Base-by-base conservation (phyloP, 2,888 invertebrate genomes). In the Ptilodon capucinus region DNA sequence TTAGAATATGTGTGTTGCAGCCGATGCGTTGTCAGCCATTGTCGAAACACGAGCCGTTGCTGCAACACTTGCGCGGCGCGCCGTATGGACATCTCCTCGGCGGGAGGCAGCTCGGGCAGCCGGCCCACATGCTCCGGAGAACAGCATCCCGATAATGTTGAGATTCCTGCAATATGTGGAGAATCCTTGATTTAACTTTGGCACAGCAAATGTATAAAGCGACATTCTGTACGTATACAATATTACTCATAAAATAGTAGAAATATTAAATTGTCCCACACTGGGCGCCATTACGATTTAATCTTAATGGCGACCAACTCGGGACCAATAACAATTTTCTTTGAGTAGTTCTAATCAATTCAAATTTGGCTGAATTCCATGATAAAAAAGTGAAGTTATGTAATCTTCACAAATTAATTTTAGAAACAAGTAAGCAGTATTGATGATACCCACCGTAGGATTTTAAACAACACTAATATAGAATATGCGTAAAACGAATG, bases 1-100 rank as follows among this genome's bases (percentile, higher is more conserved):
- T 94, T 94, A 73, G 94, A 93, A 76, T 95, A 95, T 45, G 94
- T 93, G 71, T 94, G 93, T 73, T 95, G 95, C 55, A 96, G 90
- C 35, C 93, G 93, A 80, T 95, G 94, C 62, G 95, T 94, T 62
- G 93, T 92, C 53, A 97, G 92, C 97, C 97, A 97, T 91, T 97
- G 96, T 19, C 96, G 94, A 66, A 97, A 91, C 63, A 97, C 95
- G 51, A 97, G 93, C 54, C 96, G 93, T 81, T 97, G 97, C 84
- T 97, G 96, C 69, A 97, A 90, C 58, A 95, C 92, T 51, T 94
- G 92, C 6, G 97, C 96, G 7, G 97, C 97, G 38, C 96, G 92
- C 66, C 96, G 96, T 56, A 97, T 90, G 42, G 96, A 93, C 82
- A 95, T 95, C 82, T 96, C 96, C 86, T 97, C 97, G 50, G 95